Conservation (phyloP, 1,140 invertebrate genomes). For the Homarus americanus region DNA sequence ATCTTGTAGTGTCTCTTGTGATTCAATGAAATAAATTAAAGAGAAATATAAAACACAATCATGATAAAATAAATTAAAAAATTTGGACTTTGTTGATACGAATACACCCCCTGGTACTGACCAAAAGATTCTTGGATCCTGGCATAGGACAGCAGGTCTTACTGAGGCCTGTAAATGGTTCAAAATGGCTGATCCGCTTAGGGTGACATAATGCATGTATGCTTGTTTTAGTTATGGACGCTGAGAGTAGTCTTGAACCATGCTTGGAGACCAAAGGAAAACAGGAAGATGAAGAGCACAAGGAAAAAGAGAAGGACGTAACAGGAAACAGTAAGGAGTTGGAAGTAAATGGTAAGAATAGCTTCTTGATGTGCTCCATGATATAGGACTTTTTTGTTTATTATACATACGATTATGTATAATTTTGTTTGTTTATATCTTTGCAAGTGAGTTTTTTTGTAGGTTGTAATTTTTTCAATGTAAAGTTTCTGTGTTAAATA, state of each 20-base stretch:
- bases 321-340: conserved; percentile 51
- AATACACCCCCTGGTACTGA: conserved; percentile 4
- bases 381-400: not conserved
- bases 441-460: conserved; percentile 4
- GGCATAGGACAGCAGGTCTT: conserved; percentile 44
- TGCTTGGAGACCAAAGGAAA: conserved; percentile 61
- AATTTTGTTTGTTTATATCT: not conserved
- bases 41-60: too few species aligned
- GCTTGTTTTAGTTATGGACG: conserved; percentile 70
- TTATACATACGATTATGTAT: conserved; percentile 9
- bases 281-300: conserved; percentile 51
- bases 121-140: conserved; percentile 16
- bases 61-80: too few species aligned
- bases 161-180: conserved; percentile 31
- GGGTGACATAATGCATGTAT: conserved; percentile 68
- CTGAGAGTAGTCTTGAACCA: conserved; percentile 69
- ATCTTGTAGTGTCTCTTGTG: too few species aligned
- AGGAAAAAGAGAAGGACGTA: conserved; percentile 56
- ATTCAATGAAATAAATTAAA: not conserved
- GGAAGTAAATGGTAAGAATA: conserved; percentile 56
- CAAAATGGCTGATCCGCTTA: conserved; percentile 35
- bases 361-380: conserved; percentile 9
- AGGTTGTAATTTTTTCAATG: not conserved
- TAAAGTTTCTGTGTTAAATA: not conserved
- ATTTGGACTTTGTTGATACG: not conserved